These are phyloP conservation scores for Fragum sueziense DNA, from an alignment of 2,888 invertebrate genomes.

Conservation along the genomic window DNA sequence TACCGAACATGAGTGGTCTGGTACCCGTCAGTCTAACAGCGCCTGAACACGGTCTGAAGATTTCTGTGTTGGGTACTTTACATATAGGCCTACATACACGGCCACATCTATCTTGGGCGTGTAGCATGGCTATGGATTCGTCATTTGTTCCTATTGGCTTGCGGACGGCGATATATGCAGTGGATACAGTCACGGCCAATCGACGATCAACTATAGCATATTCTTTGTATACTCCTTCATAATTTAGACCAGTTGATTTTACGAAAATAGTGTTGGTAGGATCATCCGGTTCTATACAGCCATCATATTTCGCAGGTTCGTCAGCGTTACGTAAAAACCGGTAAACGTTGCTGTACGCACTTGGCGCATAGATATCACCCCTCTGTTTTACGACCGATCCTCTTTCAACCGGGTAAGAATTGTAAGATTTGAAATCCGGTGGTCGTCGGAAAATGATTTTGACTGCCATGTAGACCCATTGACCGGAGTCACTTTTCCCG, in stretches of 20 bases:
- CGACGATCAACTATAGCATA: conserved; percentile 73
- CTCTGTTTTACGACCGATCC: conserved; percentile 53
- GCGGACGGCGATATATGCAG: conserved; percentile 71
- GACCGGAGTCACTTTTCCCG: conserved; percentile 67
- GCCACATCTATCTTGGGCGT: conserved; percentile 75
- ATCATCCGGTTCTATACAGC: conserved; percentile 56
- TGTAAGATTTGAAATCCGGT: conserved; percentile 66
- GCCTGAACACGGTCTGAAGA: conserved; percentile 70
- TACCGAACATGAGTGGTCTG: conserved; percentile 66
- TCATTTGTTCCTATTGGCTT: conserved; percentile 55
- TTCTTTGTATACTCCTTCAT: conserved; percentile 74
- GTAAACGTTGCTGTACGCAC: conserved; percentile 52
- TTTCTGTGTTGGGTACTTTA: conserved; percentile 61
- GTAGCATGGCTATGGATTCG: conserved; percentile 61
- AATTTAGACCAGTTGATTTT: conserved; percentile 72
- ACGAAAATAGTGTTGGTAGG: conserved; percentile 71
- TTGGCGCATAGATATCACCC: conserved; percentile 72
- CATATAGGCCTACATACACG: conserved; percentile 74
- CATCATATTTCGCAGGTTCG: conserved; percentile 54
- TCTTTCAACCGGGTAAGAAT: conserved; percentile 67
- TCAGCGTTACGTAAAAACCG: conserved; percentile 50
- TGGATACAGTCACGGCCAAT: conserved; percentile 70
- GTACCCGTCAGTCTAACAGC: conserved; percentile 65
- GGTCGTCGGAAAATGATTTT: conserved; percentile 71
- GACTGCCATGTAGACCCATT: conserved; percentile 74